These are phyloP conservation scores for Dromaius novaehollandiae DNA, from an alignment of 2,113 vertebrate genomes.

Conservation along the genomic window DNA sequence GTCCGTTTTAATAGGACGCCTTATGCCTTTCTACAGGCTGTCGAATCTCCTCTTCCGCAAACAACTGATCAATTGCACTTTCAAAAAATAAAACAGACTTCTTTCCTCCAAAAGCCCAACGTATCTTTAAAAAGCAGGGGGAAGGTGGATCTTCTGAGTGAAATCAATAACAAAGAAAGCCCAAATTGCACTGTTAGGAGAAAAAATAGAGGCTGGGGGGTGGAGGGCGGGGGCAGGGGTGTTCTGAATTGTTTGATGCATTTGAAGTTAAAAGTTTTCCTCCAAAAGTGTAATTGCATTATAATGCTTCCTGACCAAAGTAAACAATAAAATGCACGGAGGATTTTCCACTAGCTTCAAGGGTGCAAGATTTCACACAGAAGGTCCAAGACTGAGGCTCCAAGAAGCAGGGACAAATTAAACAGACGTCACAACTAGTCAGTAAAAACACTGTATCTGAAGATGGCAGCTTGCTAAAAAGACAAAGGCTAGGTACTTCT, in stretches of 20 bases:
- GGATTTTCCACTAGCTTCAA: neutral
- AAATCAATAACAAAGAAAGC: neutral
- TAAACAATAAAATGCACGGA: neutral
- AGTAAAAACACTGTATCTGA: neutral
- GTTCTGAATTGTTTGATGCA: neutral
- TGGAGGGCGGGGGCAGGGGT: too few relatives aligned
- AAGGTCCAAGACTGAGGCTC: neutral
- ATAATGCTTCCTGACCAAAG: neutral
- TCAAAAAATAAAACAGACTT: neutral
- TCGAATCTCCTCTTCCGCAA: neutral
- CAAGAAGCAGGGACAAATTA: neutral
- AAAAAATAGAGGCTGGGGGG: neutral
- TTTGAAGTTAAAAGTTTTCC: neutral
- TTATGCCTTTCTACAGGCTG: neutral
- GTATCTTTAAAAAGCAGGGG: neutral
- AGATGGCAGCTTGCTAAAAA: neutral
- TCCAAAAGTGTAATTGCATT: neutral
- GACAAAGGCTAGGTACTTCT: neutral
- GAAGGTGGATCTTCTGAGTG: neutral
- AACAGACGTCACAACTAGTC: neutral
- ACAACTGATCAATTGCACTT: neutral
- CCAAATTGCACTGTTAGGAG: neutral
- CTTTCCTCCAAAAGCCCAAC: neutral
- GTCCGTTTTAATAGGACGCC: neutral
- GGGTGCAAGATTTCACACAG: neutral